Evolutionary conservation across 2,113 vertebrate genomes (phyloP), one percentile per base, ranked within the genome.

Genomic region (Urocitellus parryii): DNA sequence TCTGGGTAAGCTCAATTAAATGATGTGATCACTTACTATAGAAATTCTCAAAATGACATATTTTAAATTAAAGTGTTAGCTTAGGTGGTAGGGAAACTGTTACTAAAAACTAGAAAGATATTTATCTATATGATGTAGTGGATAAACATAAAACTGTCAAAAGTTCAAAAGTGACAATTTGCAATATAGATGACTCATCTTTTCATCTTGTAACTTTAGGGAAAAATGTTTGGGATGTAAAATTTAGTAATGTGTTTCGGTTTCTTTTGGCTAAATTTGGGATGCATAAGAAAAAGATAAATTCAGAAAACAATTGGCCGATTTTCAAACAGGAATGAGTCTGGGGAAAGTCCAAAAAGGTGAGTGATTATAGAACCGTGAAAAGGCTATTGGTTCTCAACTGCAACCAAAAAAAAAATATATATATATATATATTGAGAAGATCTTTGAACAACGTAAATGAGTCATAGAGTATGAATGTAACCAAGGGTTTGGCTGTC

Each of bases 381-480:
- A 76, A 89, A 90, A 91, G 73, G 34, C 13, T 48, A 39, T 84
- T 91, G 37, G 2, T 61, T 91, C n/a, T 93, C 13, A 93, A 34
- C 16, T 0, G 27, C 65, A 34, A 61, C 53, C 25, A 85, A 80
- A 88, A 45, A 3, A 81, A 80, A 83, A 76, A 39, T 39, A 39
- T 39, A 39, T 39, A 39, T 39, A 39, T 39, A 39, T 77, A 91
- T 42, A 51, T 51, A 51, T 13, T 12, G 68, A 88, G 29, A 93
- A 95, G 76, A 85, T 85, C 34, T 37, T 72, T 61, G 32, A 88
- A 76, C 32, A 78, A 86, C 65, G 76, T 80, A 88, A 85, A 6
- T 84, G 45, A 94, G 25, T 25, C n/a, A 67, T 34, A 80, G 53
- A 96, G 53, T 24, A 91, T 91, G 45, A 73, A 91, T 61, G 34